phyloP scores from a whole-genome alignment of 2,888 invertebrate species.

The Drosophila gaucha region DNA sequence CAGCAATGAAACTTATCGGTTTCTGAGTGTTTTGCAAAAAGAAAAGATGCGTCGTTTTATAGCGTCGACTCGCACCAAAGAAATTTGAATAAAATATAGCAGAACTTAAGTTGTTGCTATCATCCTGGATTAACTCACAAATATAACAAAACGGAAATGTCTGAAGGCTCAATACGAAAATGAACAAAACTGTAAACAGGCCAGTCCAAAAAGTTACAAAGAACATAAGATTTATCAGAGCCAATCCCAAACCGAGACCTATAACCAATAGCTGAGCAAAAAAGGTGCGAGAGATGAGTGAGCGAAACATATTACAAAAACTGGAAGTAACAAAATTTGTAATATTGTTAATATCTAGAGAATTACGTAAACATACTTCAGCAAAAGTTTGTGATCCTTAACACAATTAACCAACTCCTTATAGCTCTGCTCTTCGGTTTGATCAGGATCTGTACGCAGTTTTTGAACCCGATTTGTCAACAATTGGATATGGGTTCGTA shows the following conservation, averaged over 20 bases:
- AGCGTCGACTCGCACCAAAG: constrained; percentile 29
- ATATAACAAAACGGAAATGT: constrained; percentile 57
- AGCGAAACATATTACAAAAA: constrained; percentile 38
- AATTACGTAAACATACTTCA: constrained; percentile 22
- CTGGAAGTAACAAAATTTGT: constrained; percentile 6
- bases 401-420: constrained; percentile 41
- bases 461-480: constrained; percentile 16
- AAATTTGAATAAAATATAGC: constrained; percentile 53
- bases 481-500: constrained; percentile 37
- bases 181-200: constrained; percentile 7
- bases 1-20: constrained; percentile 41
- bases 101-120: constrained; percentile 27
- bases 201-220: constrained; percentile 34
- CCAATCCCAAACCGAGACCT: constrained; percentile 45
- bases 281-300: constrained; percentile 42
- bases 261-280: constrained; percentile 48
- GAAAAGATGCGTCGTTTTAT: constrained; percentile 39
- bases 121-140: constrained; percentile 43
- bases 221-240: constrained; percentile 46
- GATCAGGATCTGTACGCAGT: constrained; percentile 18
- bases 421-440: constrained; percentile 19
- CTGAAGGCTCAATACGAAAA: constrained; percentile 19
- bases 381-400: constrained; percentile 38
- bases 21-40: constrained; percentile 36
- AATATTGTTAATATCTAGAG: not conserved